Conservation (phyloP, 2,113 vertebrate genomes). For the Litocranius walleri region DNA sequence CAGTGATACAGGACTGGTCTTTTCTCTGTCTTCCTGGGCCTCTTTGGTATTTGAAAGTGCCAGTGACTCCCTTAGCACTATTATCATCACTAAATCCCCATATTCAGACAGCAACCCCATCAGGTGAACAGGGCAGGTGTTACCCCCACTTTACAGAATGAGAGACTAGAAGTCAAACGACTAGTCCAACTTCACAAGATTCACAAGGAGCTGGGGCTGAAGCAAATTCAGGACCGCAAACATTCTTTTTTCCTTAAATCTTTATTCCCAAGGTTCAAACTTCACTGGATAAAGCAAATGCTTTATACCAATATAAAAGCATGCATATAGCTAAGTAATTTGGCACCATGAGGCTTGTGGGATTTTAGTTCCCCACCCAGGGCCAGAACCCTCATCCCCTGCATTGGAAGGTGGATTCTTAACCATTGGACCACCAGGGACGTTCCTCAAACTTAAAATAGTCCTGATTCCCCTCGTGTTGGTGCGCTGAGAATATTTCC, state of each 20-base stretch:
- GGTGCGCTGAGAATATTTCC: not conserved
- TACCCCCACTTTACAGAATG: not conserved
- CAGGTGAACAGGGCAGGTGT: too few species aligned
- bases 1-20: not conserved
- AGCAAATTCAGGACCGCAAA: not conserved
- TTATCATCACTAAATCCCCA: not conserved
- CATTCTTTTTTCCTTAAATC: not conserved
- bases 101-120: not conserved
- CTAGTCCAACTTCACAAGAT: not conserved
- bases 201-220: not conserved
- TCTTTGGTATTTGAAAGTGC: not conserved
- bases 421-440: not conserved
- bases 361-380: not conserved
- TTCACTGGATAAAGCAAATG: not conserved
- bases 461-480: not conserved
- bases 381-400: not conserved
- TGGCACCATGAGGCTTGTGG: not conserved
- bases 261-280: constrained; percentile 26
- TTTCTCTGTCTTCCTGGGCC: not conserved
- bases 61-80: not conserved
- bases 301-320: not conserved
- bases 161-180: not conserved
- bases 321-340: not conserved
- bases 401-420: not conserved
- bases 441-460: not conserved